phyloP scores from a whole-genome alignment of 2,797 vertebrate genomes.

The Gouania willdenowi region DNA sequence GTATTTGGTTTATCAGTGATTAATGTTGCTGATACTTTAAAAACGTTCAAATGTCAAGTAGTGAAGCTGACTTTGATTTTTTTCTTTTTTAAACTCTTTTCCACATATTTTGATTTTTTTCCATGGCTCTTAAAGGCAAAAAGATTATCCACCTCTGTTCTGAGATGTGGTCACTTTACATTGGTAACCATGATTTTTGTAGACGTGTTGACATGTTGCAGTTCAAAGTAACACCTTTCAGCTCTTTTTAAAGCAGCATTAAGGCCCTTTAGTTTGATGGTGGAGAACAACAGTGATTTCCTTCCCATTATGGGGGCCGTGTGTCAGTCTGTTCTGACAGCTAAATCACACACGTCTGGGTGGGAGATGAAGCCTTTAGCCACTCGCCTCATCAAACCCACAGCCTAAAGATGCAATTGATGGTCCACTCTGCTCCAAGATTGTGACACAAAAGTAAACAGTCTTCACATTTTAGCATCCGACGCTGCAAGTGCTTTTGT shows the following conservation, averaged over 20 bases:
- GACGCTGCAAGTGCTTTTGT: conserved; percentile 34
- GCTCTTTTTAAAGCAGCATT: neutral
- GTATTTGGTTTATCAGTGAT: no score
- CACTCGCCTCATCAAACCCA: conserved; percentile 29
- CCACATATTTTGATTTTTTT: no score
- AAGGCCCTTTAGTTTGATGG: conserved; percentile 15
- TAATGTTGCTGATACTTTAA: no score
- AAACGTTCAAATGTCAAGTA: no score
- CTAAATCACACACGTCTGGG: conserved; percentile 38
- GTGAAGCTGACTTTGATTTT: no score
- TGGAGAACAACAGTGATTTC: conserved; percentile 16
- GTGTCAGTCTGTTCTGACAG: conserved; percentile 29
- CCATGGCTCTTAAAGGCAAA: no score
- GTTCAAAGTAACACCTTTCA: conserved; percentile 1
- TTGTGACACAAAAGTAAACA: conserved; percentile 6
- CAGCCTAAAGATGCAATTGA: conserved; percentile 37
- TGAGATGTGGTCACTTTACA: neutral
- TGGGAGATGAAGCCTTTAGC: conserved; percentile 16
- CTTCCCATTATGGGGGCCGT: conserved; percentile 19
- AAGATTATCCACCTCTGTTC: no score
- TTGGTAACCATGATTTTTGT: conserved; percentile 2
- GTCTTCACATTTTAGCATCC: conserved; percentile 13
- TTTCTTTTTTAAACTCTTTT: no score
- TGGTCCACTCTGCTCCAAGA: conserved; percentile 20
- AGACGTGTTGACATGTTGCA: conserved; percentile 7